Conservation (phyloP, 2,888 invertebrate genomes). For the Bimastos eiseni region DNA sequence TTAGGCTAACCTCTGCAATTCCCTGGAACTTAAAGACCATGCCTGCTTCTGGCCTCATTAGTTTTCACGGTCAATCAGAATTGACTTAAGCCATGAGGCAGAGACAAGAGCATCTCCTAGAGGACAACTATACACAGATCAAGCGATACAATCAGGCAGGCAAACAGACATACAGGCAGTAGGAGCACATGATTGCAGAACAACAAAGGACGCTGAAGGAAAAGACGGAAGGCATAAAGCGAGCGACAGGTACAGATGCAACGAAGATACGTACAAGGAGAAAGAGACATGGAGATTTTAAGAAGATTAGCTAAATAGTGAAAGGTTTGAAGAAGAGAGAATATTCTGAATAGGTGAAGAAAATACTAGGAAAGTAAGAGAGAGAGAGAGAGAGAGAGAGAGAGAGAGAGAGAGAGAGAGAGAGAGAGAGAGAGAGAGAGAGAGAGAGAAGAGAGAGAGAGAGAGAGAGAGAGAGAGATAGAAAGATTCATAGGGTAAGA, state of each 20-base stretch:
- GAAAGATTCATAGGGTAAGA: no score
- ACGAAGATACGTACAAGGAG: not conserved
- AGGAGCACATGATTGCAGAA: not conserved
- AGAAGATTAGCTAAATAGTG: no score
- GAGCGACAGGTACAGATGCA: not conserved
- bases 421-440: not conserved
- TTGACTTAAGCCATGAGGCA: not conserved
- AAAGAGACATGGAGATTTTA: no score
- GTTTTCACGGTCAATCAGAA: not conserved
- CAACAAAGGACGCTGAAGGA: not conserved
- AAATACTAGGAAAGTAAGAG: not conserved
- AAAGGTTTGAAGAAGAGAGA: not conserved
- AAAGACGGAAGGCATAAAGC: not conserved
- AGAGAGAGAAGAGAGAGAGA: not conserved
- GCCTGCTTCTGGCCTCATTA: not conserved
- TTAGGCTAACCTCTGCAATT: not conserved
- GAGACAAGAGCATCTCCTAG: not conserved
- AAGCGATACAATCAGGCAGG: not conserved
- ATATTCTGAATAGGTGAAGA: no score
- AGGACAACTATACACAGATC: not conserved
- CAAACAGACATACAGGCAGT: not conserved
- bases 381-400: not conserved
- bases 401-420: no score
- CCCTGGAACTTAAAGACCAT: not conserved
- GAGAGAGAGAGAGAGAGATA: not conserved